phyloP scores from a whole-genome alignment of 2,113 vertebrate species.

The Mormoops blainvillei region DNA sequence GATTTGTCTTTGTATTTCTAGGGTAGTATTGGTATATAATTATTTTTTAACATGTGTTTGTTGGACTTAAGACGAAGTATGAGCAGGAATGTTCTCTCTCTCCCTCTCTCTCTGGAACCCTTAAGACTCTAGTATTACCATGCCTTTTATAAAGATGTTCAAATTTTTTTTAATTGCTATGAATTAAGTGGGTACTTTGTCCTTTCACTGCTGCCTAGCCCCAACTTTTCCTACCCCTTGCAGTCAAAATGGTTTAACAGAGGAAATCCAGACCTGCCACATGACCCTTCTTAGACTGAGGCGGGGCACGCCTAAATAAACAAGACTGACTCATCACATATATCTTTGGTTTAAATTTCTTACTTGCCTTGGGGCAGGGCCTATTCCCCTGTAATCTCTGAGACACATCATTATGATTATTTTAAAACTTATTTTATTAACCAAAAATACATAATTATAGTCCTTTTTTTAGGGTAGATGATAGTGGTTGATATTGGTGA shows the following conservation, averaged over 20 bases:
- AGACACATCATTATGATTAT: neutral
- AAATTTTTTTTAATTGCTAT: neutral
- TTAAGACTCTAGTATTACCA: neutral
- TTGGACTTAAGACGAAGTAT: neutral
- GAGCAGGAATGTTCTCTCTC: neutral
- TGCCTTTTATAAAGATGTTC: neutral
- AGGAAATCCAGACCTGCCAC: neutral
- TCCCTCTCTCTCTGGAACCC: neutral
- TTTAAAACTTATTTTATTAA: neutral
- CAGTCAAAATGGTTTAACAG: neutral
- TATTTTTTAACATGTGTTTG: neutral
- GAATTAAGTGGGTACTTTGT: neutral
- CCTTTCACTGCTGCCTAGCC: neutral
- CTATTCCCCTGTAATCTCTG: neutral
- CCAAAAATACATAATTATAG: neutral
- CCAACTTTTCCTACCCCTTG: neutral
- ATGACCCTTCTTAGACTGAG: neutral
- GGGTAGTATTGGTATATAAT: neutral
- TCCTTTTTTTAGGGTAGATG: neutral
- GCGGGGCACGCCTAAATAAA: neutral
- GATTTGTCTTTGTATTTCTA: neutral
- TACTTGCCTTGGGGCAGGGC: neutral
- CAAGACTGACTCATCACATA: neutral
- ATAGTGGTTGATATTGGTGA: neutral
- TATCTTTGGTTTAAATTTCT: neutral